Conservation (phyloP, 2,113 vertebrate species). For the Odontophorus gujanensis region DNA sequence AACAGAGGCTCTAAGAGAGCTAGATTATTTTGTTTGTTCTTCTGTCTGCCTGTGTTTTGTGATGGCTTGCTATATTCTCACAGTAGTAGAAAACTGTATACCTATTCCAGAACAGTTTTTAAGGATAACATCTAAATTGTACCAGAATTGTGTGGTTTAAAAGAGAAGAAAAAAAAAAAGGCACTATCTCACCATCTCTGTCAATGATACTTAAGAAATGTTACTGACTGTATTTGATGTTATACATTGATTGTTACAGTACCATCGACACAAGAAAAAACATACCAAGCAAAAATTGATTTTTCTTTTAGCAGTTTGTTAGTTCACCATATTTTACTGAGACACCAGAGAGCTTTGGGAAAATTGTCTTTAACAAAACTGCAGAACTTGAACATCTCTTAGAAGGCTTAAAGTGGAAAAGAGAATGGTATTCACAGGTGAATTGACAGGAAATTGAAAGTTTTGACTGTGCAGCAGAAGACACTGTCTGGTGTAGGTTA, state of each 20-base stretch:
- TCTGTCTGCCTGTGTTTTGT: not conserved
- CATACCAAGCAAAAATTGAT: not conserved
- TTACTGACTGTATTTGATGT: not conserved
- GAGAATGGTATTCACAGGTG: not conserved
- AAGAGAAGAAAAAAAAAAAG: not conserved
- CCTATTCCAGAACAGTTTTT: not conserved
- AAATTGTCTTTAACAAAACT: not conserved
- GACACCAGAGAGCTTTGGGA: rapidly evolving
- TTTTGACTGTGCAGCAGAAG: not conserved
- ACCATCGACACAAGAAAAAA: not conserved
- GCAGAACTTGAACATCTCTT: not conserved
- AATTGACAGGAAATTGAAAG: not conserved
- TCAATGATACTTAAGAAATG: not conserved
- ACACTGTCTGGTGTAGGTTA: not conserved
- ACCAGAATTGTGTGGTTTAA: not conserved
- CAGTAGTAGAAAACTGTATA: not conserved
- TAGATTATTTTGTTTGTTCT: not conserved
- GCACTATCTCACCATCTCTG: not conserved
- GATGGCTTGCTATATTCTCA: not conserved
- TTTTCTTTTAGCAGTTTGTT: not conserved
- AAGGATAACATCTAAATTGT: not conserved
- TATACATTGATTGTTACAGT: not conserved
- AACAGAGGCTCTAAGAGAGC: not conserved
- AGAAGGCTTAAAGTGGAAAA: not conserved
- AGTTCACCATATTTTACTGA: not conserved